phyloP scores from a whole-genome alignment of 2,888 invertebrate genomes.

The Chalcis sispes region DNA sequence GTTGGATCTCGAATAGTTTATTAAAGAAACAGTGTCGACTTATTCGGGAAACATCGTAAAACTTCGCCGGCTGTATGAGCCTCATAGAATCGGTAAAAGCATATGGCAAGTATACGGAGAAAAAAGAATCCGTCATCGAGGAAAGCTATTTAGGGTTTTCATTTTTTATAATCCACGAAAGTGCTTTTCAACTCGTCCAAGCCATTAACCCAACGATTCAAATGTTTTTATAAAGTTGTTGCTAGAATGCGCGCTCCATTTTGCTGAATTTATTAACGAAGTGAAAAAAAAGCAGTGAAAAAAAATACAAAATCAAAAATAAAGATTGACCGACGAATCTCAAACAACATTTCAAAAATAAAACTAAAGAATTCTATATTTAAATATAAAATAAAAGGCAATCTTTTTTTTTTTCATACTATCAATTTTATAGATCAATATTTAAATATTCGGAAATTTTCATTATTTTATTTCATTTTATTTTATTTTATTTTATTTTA shows the following conservation, averaged over 20 bases:
- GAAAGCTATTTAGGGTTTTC: conserved; percentile 12
- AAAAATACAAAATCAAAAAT: not conserved
- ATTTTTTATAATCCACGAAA: conserved; percentile 19
- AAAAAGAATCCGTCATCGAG: conserved; percentile 29
- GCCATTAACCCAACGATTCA: conserved; percentile 1
- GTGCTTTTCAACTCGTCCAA: conserved; percentile 1
- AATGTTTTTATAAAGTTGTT: conserved; percentile 32
- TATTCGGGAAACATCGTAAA: conserved; percentile 43
- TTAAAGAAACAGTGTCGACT: conserved; percentile 49
- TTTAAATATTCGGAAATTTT: too few relatives aligned
- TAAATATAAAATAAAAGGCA: not conserved
- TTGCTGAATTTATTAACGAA: conserved; percentile 29
- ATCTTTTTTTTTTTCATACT: not conserved
- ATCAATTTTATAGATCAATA: too few relatives aligned
- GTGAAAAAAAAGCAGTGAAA: not conserved
- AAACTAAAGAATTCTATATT: conserved; percentile 25
- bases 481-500: too few relatives aligned
- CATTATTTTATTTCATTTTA: too few relatives aligned
- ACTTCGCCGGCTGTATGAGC: conserved; percentile 3
- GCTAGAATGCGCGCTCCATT: conserved; percentile 3
- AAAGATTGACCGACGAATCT: not conserved
- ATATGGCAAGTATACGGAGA: conserved; percentile 1
- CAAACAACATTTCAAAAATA: conserved; percentile 26
- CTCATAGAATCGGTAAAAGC: too few relatives aligned
- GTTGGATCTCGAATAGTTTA: conserved; percentile 29